Conservation (phyloP, 2,113 vertebrate species). For the Pterocles burchelli region DNA sequence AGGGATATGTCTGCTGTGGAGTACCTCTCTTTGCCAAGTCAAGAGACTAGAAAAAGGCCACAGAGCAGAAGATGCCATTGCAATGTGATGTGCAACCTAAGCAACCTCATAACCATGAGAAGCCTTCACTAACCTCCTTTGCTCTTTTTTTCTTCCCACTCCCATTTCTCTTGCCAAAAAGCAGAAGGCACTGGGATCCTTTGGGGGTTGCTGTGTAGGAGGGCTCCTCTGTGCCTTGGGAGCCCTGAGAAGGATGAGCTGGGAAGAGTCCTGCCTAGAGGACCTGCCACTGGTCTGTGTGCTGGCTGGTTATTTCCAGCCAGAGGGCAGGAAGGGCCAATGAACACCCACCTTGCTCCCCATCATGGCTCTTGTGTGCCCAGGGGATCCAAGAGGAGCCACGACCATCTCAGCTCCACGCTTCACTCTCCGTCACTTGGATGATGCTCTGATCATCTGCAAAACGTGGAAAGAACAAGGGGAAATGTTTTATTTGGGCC, state of each 20-base stretch:
- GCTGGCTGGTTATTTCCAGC: neutral
- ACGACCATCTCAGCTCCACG: neutral
- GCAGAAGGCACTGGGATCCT: neutral
- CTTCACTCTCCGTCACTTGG: neutral
- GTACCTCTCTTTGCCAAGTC: neutral
- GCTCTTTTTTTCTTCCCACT: neutral
- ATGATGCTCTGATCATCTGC: neutral
- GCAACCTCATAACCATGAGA: neutral
- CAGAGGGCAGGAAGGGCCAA: neutral
- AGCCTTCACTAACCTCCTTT: neutral
- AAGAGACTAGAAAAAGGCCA: neutral
- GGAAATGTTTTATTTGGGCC: fast-evolving
- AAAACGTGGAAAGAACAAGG: neutral
- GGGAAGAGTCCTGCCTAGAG: neutral
- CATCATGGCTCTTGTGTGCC: fast-evolving
- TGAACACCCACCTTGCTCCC: neutral
- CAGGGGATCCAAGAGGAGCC: neutral
- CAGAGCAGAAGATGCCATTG: neutral
- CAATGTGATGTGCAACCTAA: neutral
- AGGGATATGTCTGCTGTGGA: neutral
- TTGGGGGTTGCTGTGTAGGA: neutral
- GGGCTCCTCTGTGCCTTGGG: neutral
- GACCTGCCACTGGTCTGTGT: fast-evolving
- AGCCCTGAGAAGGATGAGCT: neutral
- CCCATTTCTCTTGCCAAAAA: neutral